These are phyloP conservation scores for Argyresthia albistria DNA, from an alignment of 2,888 invertebrate genomes.

Conservation along the genomic window DNA sequence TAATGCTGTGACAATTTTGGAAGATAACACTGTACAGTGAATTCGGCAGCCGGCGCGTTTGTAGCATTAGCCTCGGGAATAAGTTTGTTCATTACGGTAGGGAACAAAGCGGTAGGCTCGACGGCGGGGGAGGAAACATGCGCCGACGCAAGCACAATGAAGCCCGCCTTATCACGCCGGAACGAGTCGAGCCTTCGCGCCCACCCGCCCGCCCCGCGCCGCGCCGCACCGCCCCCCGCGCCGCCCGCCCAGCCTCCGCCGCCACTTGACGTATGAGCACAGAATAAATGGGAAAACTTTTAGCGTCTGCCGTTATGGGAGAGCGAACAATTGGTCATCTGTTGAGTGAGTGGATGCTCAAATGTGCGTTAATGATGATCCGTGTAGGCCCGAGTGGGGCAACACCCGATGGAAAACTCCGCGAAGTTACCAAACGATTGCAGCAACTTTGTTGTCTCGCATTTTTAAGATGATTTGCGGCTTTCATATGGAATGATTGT, in stretches of 20 bases:
- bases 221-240: constrained; percentile 14
- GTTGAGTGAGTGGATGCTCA: constrained; percentile 46
- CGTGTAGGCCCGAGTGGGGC: constrained; percentile 20
- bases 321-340: constrained; percentile 69
- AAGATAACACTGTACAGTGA: constrained; percentile 46
- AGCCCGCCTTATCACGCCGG: constrained; percentile 67
- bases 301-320: constrained; percentile 53
- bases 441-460: too few species aligned
- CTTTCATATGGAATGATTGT: too few species aligned
- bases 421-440: too few species aligned
- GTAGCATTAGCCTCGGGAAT: constrained; percentile 60
- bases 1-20: constrained; percentile 37
- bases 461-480: too few species aligned
- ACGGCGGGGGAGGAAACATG: constrained; percentile 67
- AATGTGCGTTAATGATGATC: constrained; percentile 42
- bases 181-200: constrained; percentile 43
- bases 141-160: constrained; percentile 67
- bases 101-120: constrained; percentile 65
- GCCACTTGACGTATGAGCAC: constrained; percentile 59
- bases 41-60: constrained; percentile 52
- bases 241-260: constrained; percentile 15
- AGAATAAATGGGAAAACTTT: constrained; percentile 72
- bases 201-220: constrained; percentile 14
- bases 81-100: constrained; percentile 68
- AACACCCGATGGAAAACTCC: not conserved